Evolutionary conservation across 2,888 invertebrate genomes (phyloP).

Genomic region (Altica lythri): DNA sequence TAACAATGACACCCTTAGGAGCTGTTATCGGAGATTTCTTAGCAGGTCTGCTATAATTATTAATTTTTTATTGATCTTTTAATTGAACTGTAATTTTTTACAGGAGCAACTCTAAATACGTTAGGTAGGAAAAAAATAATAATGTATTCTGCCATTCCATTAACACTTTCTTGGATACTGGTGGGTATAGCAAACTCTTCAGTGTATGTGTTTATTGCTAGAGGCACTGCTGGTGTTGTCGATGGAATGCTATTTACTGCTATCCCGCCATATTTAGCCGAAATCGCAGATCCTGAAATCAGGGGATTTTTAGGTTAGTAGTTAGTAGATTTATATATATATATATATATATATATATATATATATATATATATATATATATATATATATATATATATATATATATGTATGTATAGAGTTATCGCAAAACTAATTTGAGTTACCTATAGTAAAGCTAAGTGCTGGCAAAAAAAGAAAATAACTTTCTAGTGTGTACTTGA

Average conservation of each 20-base stretch:
- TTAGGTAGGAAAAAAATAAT: conserved; percentile 69
- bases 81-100: conserved; percentile 33
- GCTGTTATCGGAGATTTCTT: conserved; percentile 66
- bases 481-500: no score
- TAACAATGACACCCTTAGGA: conserved; percentile 68
- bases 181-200: conserved; percentile 65
- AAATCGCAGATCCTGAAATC: conserved; percentile 31
- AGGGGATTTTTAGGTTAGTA: conserved; percentile 26
- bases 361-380: no score
- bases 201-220: conserved; percentile 60
- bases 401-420: no score
- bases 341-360: no score
- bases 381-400: no score
- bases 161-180: conserved; percentile 67
- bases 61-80: not conserved
- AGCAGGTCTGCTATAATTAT: no score
- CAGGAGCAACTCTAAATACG: conserved; percentile 66
- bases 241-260: conserved; percentile 29
- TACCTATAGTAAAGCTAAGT: no score
- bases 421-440: no score
- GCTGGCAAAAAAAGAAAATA: no score
- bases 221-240: conserved; percentile 54
- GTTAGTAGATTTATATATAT: not conserved
- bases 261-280: conserved; percentile 26
- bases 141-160: conserved; percentile 64